Evolutionary conservation across 2,797 vertebrate species (phyloP).

Genomic region (Otolemur crassicaudatus): DNA sequence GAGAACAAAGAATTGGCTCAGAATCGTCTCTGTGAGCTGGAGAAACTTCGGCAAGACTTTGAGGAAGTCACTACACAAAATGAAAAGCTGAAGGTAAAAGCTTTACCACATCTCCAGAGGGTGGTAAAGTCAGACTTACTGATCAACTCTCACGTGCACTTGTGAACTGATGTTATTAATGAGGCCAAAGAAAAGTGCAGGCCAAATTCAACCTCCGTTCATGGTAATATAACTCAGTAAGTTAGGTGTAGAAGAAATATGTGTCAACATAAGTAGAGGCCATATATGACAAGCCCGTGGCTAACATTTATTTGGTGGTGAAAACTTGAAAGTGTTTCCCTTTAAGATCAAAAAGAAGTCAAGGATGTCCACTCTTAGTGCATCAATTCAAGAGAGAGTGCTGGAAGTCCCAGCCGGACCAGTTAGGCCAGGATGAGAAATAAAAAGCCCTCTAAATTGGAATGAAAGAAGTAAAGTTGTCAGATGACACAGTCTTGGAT

Average conservation of each 20-base stretch:
- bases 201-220: neutral
- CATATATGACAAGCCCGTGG: neutral
- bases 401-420: neutral
- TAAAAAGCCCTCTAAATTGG: neutral
- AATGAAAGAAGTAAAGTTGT: neutral
- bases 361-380: neutral
- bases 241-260: neutral
- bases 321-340: neutral
- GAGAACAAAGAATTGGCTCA: slow-evolving; percentile 97
- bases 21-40: slow-evolving; percentile 94
- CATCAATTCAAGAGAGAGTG: neutral
- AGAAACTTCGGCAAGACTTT: slow-evolving; percentile 96
- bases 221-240: neutral
- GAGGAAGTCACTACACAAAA: slow-evolving; percentile 95
- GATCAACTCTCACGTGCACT: neutral
- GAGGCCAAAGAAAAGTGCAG: neutral
- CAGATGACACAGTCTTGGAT: neutral
- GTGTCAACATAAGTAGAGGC: neutral
- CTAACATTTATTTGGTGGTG: neutral
- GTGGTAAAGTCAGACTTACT: neutral
- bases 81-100: slow-evolving; percentile 93
- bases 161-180: neutral
- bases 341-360: neutral
- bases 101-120: neutral
- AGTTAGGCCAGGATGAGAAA: neutral